Percentiles rank a stretch among this genome's conserved stretches.
Evolutionary conservation across 2,113 vertebrate species (phyloP).

Genomic region (Gallinago jamesoni): DNA sequence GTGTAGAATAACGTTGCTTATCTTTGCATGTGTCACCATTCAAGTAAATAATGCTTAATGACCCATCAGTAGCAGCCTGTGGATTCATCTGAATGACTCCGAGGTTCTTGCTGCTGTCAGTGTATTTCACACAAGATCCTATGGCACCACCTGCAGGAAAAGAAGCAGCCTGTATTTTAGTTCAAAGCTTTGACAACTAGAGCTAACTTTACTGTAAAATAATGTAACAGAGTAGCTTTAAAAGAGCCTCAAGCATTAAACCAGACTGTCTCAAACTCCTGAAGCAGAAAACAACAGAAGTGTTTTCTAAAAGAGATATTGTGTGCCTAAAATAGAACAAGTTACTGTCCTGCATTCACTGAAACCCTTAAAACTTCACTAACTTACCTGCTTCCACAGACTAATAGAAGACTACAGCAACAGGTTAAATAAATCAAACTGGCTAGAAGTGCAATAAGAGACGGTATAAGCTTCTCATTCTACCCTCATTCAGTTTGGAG

Average conservation of each 20-base stretch:
- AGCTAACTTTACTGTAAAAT: neutral
- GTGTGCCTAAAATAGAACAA: neutral
- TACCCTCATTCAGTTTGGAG: neutral
- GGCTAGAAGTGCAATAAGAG: neutral
- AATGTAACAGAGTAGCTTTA: neutral
- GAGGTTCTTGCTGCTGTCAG: constrained; percentile 76
- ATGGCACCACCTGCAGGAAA: constrained; percentile 80
- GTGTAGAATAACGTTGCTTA: constrained; percentile 83
- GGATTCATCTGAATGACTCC: constrained; percentile 90
- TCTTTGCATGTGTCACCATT: constrained; percentile 85
- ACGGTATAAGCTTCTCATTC: neutral
- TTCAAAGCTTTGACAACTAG: neutral
- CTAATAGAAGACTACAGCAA: neutral
- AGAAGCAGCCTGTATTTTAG: neutral
- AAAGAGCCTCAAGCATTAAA: neutral
- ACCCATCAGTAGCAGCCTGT: constrained; percentile 83
- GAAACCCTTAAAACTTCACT: neutral
- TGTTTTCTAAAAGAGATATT: neutral
- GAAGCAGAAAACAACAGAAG: neutral
- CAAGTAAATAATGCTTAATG: constrained; percentile 88
- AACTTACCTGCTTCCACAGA: neutral
- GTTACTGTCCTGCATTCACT: neutral
- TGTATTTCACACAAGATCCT: constrained; percentile 83
- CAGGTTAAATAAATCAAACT: neutral
- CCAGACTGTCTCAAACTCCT: neutral